phyloP scores from a whole-genome alignment of 1,140 invertebrate species.

The Amyelois transitella region DNA sequence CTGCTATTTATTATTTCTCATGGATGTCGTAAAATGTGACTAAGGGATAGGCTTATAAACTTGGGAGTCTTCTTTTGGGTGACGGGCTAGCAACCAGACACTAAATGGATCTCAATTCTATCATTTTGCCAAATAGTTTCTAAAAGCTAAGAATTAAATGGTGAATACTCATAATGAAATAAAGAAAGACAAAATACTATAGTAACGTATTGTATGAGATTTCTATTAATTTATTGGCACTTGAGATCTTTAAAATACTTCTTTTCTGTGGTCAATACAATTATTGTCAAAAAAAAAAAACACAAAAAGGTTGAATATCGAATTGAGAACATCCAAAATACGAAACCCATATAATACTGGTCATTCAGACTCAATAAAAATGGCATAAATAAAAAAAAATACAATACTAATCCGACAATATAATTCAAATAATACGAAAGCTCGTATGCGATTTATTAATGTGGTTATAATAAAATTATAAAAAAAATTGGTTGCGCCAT shows the following conservation, averaged over 20 bases:
- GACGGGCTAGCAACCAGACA: too few species aligned
- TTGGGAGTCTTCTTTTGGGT: too few species aligned
- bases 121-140: too few species aligned
- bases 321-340: not conserved
- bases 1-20: too few species aligned
- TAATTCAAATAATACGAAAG: slow-evolving; percentile 5
- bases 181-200: too few species aligned
- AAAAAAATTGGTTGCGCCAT: not conserved
- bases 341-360: not conserved
- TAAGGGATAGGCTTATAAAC: too few species aligned
- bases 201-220: too few species aligned
- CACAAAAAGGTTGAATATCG: not conserved
- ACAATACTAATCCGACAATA: slow-evolving; percentile 4
- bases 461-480: not conserved
- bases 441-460: not conserved
- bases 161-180: too few species aligned
- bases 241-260: not conserved
- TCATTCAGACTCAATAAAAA: not conserved
- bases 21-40: too few species aligned
- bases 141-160: too few species aligned
- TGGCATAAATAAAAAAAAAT: not conserved
- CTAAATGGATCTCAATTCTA: too few species aligned
- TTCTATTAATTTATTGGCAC: not conserved
- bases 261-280: not conserved
- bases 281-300: not conserved